Percentiles rank a stretch among this genome's conserved stretches.
Evolutionary conservation across 2,797 vertebrate genomes (phyloP).

Genomic region (Atherinosoma microstoma): DNA sequence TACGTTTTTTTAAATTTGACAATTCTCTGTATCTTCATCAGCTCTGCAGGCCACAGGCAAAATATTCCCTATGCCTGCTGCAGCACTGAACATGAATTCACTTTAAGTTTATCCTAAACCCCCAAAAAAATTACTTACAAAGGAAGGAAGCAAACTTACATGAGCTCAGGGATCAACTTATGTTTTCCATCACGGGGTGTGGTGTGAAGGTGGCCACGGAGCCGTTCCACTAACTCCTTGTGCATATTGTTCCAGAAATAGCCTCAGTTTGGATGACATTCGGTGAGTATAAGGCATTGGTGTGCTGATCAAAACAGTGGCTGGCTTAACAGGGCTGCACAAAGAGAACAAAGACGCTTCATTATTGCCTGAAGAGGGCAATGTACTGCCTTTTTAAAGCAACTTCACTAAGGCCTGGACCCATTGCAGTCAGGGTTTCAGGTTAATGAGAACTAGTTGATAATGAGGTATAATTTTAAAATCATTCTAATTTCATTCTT

Average conservation of each 20-base stretch:
- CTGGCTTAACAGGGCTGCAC: conserved; percentile 76
- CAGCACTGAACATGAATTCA: conserved; percentile 12
- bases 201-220: conserved; percentile 61
- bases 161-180: conserved; percentile 21
- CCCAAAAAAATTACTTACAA: background rate
- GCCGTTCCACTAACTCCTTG: conserved; percentile 85
- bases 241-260: conserved; percentile 98
- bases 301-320: conserved; percentile 78
- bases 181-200: conserved; percentile 57
- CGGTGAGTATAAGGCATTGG: conserved; percentile 90
- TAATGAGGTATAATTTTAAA: conserved; percentile 20
- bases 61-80: conserved; percentile 4
- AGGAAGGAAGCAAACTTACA: conserved; percentile 10
- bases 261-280: conserved; percentile 98
- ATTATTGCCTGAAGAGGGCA: conserved; percentile 64
- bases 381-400: conserved; percentile 59
- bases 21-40: background rate
- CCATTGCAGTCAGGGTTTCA: conserved; percentile 35
- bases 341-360: conserved; percentile 59
- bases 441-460: conserved; percentile 16
- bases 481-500: conserved; percentile 17
- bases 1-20: background rate
- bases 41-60: background rate
- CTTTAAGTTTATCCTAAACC: background rate
- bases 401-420: conserved; percentile 26